These are phyloP conservation scores for Lethrus apterus DNA, from an alignment of 1,140 invertebrate species.

Conservation along the genomic window DNA sequence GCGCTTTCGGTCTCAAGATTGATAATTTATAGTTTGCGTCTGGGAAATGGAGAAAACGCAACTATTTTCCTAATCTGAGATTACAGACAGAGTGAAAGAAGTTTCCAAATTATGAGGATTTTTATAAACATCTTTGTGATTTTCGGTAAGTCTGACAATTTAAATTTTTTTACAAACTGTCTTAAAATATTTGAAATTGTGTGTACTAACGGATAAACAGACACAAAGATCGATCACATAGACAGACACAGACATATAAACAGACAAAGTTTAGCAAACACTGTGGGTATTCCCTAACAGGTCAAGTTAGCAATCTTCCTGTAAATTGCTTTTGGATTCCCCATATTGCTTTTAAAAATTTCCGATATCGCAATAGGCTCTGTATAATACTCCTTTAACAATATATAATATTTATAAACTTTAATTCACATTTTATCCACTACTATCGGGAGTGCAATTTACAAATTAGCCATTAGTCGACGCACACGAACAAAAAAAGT, in stretches of 20 bases:
- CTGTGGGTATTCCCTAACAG: no score
- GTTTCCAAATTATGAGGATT: neutral
- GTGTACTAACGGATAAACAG: no score
- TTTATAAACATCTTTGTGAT: conserved; percentile 1
- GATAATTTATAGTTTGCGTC: no score
- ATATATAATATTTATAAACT: neutral
- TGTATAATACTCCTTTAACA: no score
- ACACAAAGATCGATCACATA: no score
- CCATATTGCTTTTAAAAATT: no score
- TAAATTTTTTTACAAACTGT: neutral
- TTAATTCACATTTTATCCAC: neutral
- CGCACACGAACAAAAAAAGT: neutral
- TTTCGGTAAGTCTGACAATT: neutral
- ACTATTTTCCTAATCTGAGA: neutral
- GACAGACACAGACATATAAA: no score
- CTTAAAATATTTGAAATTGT: no score
- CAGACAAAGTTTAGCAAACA: no score
- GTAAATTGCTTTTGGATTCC: no score
- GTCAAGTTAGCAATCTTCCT: no score
- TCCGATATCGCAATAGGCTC: no score
- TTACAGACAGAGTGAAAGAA: neutral
- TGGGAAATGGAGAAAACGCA: neutral
- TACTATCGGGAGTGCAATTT: neutral
- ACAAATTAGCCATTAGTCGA: neutral
- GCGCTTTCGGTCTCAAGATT: neutral